Conservation (phyloP, 2,888 invertebrate genomes). For the Psococerastis gibbosa region DNA sequence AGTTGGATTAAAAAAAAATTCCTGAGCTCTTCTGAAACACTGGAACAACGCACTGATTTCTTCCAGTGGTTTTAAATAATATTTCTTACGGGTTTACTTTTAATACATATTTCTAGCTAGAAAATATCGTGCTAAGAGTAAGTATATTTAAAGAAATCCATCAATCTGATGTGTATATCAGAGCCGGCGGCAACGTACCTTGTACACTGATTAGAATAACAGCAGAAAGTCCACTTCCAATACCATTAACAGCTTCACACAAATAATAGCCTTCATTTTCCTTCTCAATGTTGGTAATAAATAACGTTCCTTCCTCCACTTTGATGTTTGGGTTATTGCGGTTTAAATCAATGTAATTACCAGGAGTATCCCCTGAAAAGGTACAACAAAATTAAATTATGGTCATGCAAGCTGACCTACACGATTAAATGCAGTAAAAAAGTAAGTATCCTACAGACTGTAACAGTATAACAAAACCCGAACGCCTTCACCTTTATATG, state of each 20-base stretch:
- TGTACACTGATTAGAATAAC: constrained; percentile 87
- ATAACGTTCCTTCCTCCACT: constrained; percentile 84
- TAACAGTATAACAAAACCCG: constrained; percentile 3
- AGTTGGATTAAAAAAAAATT: no score
- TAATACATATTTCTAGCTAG: constrained; percentile 7
- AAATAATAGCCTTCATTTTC: constrained; percentile 87
- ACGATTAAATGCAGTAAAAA: neutral
- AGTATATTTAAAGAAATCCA: neutral
- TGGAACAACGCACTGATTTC: no score
- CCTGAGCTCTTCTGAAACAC: no score
- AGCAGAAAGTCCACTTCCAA: constrained; percentile 85
- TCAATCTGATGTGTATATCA: constrained; percentile 9
- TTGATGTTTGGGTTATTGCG: constrained; percentile 77
- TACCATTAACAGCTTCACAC: constrained; percentile 91
- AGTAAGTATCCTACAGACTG: neutral
- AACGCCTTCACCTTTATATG: no score
- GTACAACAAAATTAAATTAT: constrained; percentile 11
- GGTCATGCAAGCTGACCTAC: no score
- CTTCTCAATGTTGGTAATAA: constrained; percentile 79
- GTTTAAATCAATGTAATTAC: constrained; percentile 84
- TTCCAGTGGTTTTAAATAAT: no score
- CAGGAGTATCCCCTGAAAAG: constrained; percentile 62
- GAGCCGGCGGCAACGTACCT: no score
- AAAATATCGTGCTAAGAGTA: constrained; percentile 6
- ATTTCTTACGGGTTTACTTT: neutral